Evolutionary conservation across 2,797 vertebrate species (phyloP).

Genomic region (Sebastes vulpes): DNA sequence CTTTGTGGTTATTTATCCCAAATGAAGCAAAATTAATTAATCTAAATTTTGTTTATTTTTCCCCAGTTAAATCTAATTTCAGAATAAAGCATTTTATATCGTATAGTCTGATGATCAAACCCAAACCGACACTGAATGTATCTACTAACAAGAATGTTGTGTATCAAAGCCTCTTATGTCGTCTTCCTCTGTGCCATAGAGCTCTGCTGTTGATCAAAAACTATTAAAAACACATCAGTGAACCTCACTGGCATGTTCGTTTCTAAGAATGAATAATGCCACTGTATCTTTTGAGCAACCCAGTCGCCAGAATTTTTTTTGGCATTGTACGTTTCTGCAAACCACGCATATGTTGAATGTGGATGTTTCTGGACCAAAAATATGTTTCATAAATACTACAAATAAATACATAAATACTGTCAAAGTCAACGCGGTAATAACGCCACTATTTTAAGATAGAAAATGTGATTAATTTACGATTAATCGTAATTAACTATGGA

Average conservation of each 20-base stretch:
- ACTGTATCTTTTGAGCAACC: too few relatives aligned
- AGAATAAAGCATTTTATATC: not conserved
- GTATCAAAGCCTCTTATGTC: too few relatives aligned
- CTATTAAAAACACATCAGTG: not conserved
- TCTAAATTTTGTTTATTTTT: not conserved
- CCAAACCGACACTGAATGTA: not conserved
- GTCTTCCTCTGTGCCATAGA: not conserved
- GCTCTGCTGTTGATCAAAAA: not conserved
- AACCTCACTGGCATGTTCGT: not conserved
- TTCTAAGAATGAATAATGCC: rapidly evolving
- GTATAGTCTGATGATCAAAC: not conserved
- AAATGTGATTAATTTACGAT: too few relatives aligned
- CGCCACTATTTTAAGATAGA: too few relatives aligned
- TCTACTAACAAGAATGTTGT: not conserved
- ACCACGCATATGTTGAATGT: not conserved
- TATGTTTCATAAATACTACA: too few relatives aligned
- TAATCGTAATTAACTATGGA: too few relatives aligned
- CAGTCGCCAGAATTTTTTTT: rapidly evolving
- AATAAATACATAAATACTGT: too few relatives aligned
- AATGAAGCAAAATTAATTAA: not conserved
- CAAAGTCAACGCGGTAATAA: too few relatives aligned
- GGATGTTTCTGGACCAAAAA: not conserved
- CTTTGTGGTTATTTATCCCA: not conserved
- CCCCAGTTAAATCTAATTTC: not conserved
- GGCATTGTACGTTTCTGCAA: too few relatives aligned